Evolutionary conservation across 1,140 invertebrate genomes (phyloP).

Genomic region (Apis cerana): DNA sequence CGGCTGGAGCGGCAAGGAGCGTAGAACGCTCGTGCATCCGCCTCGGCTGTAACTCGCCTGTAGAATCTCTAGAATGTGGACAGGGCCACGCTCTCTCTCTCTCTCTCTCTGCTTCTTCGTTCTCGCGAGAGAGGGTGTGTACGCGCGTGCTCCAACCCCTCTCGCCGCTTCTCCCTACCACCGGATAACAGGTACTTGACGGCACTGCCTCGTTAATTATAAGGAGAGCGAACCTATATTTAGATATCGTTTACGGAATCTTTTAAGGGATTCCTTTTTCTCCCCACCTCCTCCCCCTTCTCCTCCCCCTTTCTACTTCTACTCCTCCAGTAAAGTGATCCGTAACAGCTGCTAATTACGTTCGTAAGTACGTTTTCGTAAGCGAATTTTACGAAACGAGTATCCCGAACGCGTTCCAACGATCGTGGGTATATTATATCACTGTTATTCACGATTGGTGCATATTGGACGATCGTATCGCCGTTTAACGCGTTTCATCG

Average conservation of each 20-base stretch:
- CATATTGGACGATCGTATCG: too few species aligned
- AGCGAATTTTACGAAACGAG: not conserved
- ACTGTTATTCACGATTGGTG: too few species aligned
- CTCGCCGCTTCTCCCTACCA: not conserved
- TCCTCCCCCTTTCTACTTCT: too few species aligned
- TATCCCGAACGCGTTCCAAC: too few species aligned
- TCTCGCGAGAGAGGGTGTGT: slow-evolving; percentile 49
- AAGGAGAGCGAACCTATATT: slow-evolving; percentile 37
- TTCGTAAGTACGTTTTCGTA: not conserved
- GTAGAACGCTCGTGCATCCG: slow-evolving; percentile 40
- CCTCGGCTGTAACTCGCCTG: not conserved
- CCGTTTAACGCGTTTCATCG: too few species aligned
- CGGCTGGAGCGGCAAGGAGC: slow-evolving; percentile 8
- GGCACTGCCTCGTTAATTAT: slow-evolving; percentile 35
- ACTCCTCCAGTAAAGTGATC: not conserved
- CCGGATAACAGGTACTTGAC: slow-evolving; percentile 10
- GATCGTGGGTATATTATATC: too few species aligned
- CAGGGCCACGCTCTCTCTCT: not conserved
- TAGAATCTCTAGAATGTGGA: slow-evolving; percentile 58
- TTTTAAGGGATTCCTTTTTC: slow-evolving; percentile 27
- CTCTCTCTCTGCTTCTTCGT: not conserved
- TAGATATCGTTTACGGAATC: slow-evolving; percentile 35
- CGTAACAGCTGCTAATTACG: slow-evolving; percentile 19
- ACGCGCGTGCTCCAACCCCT: slow-evolving; percentile 52
- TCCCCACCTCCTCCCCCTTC: not conserved